These are phyloP conservation scores for Papilio helenus DNA, from an alignment of 1,140 invertebrate species.

Conservation along the genomic window DNA sequence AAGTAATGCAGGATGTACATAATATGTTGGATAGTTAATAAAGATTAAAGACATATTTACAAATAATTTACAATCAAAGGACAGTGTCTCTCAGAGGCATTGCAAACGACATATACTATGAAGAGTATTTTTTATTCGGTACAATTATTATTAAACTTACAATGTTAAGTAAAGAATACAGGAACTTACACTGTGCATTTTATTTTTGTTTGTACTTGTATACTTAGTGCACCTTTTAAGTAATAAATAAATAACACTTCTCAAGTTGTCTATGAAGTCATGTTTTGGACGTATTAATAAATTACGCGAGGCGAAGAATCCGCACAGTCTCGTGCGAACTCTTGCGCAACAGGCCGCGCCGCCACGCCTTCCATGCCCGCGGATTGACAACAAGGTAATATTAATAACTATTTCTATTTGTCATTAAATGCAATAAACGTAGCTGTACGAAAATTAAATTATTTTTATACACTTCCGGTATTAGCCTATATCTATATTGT, in stretches of 20 bases:
- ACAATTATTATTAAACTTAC: not conserved
- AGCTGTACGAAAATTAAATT: not conserved
- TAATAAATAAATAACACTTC: slow-evolving; percentile 17
- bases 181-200: not conserved
- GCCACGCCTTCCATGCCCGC: slow-evolving; percentile 43
- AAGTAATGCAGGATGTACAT: not conserved
- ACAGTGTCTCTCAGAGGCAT: not conserved
- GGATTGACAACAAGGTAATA: slow-evolving; percentile 45
- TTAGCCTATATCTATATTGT: no score
- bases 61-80: not conserved
- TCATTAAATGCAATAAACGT: not conserved
- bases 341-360: slow-evolving; percentile 72
- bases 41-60: not conserved
- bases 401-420: not conserved
- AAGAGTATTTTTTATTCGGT: not conserved
- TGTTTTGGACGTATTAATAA: slow-evolving; percentile 71
- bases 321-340: slow-evolving; percentile 71
- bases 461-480: not conserved
- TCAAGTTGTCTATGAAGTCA: slow-evolving; percentile 47
- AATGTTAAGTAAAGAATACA: not conserved
- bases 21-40: not conserved
- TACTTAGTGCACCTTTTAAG: not conserved
- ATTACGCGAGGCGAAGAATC: slow-evolving; percentile 67
- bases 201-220: not conserved
- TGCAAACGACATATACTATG: no score